These are phyloP conservation scores for Ramazzottius varieornatus DNA, from an alignment of 2,888 invertebrate genomes.

Conservation along the genomic window DNA sequence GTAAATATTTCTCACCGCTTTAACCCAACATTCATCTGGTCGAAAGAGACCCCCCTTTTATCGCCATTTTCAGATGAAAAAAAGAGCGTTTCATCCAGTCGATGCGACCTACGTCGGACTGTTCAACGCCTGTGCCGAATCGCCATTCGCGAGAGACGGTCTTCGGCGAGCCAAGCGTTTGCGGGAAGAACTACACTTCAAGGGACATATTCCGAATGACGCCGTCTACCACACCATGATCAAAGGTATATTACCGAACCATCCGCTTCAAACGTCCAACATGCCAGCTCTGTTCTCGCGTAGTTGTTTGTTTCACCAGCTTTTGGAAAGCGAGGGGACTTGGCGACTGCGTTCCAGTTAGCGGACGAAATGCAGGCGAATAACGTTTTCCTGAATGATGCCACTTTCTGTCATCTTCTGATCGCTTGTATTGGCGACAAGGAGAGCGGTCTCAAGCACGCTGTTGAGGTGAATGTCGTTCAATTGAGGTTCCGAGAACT, in stretches of 20 bases:
- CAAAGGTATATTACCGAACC: conserved; percentile 29
- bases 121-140: conserved; percentile 63
- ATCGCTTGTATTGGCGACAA: conserved; percentile 56
- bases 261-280: neutral
- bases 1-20: too few species aligned
- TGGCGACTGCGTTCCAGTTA: conserved; percentile 45
- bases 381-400: conserved; percentile 27
- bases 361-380: conserved; percentile 48
- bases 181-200: conserved; percentile 38
- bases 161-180: conserved; percentile 39
- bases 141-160: conserved; percentile 39
- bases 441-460: conserved; percentile 50
- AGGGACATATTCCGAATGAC: conserved; percentile 38
- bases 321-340: conserved; percentile 53
- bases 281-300: neutral
- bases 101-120: conserved; percentile 53
- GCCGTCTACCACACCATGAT: conserved; percentile 65
- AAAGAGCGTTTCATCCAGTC: conserved; percentile 37
- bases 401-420: conserved; percentile 49
- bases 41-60: too few species aligned
- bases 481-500: neutral
- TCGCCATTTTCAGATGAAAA: conserved; percentile 45
- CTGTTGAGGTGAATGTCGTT: conserved; percentile 31
- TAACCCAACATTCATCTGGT: too few species aligned
- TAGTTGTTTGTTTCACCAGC: conserved; percentile 25